Evolutionary conservation across 2,113 vertebrate species (phyloP).

Genomic region (Sinocyclocheilus anshuiensis): DNA sequence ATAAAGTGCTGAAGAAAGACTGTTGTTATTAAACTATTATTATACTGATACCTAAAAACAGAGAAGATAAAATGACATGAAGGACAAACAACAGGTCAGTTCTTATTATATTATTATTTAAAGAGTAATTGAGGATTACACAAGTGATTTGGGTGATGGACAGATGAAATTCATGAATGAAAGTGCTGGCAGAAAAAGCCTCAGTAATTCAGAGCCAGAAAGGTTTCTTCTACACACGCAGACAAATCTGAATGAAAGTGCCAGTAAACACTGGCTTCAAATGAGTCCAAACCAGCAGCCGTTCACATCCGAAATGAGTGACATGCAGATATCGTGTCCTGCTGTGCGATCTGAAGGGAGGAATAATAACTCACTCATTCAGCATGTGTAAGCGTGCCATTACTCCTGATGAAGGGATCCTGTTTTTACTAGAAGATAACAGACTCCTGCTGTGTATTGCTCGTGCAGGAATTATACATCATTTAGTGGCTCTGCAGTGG

Average conservation of each 20-base stretch:
- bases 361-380: background rate
- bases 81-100: background rate
- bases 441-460: background rate
- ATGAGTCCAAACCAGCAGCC: constrained; percentile 1
- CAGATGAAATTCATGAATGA: background rate
- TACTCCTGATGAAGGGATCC: background rate
- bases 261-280: background rate
- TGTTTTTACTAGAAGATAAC: background rate
- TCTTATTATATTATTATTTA: background rate
- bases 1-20: too few relatives aligned
- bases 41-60: background rate
- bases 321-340: background rate
- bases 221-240: background rate
- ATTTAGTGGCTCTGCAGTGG: background rate
- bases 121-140: background rate
- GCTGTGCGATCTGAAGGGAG: background rate
- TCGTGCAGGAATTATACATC: background rate
- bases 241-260: background rate
- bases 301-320: background rate
- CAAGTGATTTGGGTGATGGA: background rate
- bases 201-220: background rate
- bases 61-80: background rate
- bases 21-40: too few relatives aligned
- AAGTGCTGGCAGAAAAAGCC: background rate
- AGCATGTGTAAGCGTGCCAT: background rate